phyloP scores from a whole-genome alignment of 2,888 invertebrate genomes.

The Theodoxus fluviatilis region DNA sequence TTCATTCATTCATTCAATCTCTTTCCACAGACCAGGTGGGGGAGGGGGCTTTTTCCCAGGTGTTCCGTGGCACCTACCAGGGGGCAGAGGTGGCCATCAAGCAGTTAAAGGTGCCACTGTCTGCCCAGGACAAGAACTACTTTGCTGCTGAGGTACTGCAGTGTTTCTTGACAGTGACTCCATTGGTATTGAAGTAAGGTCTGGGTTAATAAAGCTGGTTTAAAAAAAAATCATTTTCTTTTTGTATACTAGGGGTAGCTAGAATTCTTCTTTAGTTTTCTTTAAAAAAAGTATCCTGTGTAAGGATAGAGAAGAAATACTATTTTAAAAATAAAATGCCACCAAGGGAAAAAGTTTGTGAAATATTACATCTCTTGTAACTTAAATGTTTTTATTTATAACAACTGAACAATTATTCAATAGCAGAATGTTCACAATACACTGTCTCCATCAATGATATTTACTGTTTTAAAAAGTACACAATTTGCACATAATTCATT shows the following conservation, averaged over 20 bases:
- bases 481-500: no score
- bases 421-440: no score
- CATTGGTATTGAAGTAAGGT: neutral
- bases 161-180: neutral
- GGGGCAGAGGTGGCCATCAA: constrained; percentile 60
- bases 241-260: no score
- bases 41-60: constrained; percentile 57
- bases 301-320: no score
- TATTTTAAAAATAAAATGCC: no score
- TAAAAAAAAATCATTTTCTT: neutral
- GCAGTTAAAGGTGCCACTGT: constrained; percentile 50
- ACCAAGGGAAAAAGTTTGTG: no score
- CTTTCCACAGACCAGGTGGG: constrained; percentile 51
- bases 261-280: neutral
- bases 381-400: no score
- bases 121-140: constrained; percentile 55
- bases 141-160: constrained; percentile 56
- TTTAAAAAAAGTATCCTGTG: neutral
- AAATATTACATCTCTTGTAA: no score
- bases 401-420: no score
- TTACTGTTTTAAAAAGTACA: no score
- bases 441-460: no score
- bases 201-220: neutral
- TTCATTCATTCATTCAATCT: no score
- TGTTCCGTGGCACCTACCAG: constrained; percentile 55